Base-by-base conservation (phyloP, 2,888 invertebrate species). In the Plusia festucae region DNA sequence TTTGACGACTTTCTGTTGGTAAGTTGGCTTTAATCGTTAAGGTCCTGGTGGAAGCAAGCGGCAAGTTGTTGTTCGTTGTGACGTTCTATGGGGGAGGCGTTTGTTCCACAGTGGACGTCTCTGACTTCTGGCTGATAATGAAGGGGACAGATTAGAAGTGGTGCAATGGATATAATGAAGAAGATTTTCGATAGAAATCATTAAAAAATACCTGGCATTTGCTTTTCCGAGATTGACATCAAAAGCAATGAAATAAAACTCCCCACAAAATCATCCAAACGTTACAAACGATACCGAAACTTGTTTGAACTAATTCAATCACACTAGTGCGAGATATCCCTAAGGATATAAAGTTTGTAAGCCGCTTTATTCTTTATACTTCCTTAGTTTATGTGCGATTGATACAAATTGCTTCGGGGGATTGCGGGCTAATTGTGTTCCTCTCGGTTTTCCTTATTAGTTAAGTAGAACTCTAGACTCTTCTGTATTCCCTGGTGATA, bases 291-390 rank as follows among this genome's bases (percentile, higher is more conserved):
- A 79, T 76, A 71, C 65, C 57, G 52, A 46, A 73, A 73, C 70
- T 82, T 75, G 60, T 76, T 76, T 61, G 70, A 86, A 88, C 87
- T 88, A 87, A 87, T 88, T 88, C 87, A 88, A 88, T 88, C 86
- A 85, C 77, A 70, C 68, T 71, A 74, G 76, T 79, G 81, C 67
- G 68, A 67, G 73, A 70, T 81, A 80, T 84, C 87, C 86, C 86
- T 60, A 49, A 77, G 88, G 89, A 85, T 81, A 65, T 53, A 76
- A 87, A 87, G 81, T 88, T 87, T 82, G 79, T 82, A 79, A 80
- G 76, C 72, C 71, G 79, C 79, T 84, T 80, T 83, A 83, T 84
- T 78, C 83, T 83, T 80, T 72, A 73, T 78, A 73, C 68, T 72
- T 81, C 57, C 73, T 73, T 62, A 66, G 76, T 78, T 74, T 72